Conservation (phyloP, 2,113 vertebrate genomes). For the Microcebus jonahi region DNA sequence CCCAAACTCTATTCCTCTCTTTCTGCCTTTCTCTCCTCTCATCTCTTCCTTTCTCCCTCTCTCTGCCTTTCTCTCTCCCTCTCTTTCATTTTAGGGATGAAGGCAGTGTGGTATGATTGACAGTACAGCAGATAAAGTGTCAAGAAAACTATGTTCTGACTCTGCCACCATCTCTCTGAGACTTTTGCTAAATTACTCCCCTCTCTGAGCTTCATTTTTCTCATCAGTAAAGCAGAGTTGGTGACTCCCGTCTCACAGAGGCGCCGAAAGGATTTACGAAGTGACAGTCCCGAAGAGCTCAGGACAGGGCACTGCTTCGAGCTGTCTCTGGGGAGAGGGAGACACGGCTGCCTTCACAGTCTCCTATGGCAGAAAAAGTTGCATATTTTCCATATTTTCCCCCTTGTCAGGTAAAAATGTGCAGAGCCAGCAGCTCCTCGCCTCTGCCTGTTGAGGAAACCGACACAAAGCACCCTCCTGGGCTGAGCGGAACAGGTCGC, state of each 20-base stretch:
- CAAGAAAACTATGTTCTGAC: neutral
- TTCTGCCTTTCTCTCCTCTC: neutral
- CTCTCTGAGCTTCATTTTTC: neutral
- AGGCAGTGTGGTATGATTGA: no score
- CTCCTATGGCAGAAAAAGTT: neutral
- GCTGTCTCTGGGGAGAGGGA: neutral
- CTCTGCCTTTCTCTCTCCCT: no score
- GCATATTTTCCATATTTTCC: accelerated
- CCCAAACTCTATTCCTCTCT: no score
- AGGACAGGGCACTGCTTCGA: neutral
- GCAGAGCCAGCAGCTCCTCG: neutral
- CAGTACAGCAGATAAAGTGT: neutral
- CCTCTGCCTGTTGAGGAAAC: neutral
- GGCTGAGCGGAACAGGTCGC: neutral
- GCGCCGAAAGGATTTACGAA: neutral
- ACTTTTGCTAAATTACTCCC: neutral
- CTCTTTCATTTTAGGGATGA: neutral
- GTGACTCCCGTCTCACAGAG: neutral
- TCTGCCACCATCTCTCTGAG: neutral
- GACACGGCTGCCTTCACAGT: neutral
- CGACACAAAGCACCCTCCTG: neutral
- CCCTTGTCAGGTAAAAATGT: neutral
- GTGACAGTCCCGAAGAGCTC: neutral
- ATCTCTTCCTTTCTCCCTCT: accelerated
- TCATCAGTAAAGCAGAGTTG: neutral